These are phyloP conservation scores for Phoenicopterus ruber DNA, from an alignment of 2,113 vertebrate species.

Conservation along the genomic window DNA sequence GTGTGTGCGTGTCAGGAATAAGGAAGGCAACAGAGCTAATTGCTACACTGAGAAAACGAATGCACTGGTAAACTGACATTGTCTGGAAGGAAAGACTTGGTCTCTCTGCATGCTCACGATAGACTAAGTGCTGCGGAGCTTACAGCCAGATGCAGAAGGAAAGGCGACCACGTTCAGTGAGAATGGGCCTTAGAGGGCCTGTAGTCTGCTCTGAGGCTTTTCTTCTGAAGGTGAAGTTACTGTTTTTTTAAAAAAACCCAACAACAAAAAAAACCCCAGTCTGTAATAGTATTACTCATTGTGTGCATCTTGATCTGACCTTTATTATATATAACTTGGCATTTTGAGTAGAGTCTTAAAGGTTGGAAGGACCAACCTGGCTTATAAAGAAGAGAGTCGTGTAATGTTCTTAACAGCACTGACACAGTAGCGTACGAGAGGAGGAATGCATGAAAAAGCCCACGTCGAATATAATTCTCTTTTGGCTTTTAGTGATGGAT, in stretches of 20 bases:
- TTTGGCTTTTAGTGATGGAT: background rate
- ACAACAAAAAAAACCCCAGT: no score
- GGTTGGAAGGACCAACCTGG: background rate
- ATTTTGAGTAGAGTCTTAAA: background rate
- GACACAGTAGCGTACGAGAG: accelerated
- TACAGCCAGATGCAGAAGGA: background rate
- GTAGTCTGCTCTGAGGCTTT: background rate
- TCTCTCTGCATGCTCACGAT: no score
- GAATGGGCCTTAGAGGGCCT: background rate
- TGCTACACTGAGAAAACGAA: background rate
- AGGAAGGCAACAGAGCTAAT: background rate
- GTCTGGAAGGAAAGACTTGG: background rate
- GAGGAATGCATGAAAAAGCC: background rate
- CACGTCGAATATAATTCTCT: background rate
- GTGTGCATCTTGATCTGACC: background rate
- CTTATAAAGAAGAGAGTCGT: background rate
- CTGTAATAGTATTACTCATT: background rate
- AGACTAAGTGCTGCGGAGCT: background rate
- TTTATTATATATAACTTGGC: background rate
- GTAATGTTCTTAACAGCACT: background rate
- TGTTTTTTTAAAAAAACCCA: background rate
- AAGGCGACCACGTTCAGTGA: background rate
- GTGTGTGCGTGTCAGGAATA: accelerated
- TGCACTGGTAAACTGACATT: accelerated
- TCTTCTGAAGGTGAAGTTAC: background rate